Evolutionary conservation across 2,797 vertebrate genomes (phyloP).

Genomic region (Bovichtus variegatus): DNA sequence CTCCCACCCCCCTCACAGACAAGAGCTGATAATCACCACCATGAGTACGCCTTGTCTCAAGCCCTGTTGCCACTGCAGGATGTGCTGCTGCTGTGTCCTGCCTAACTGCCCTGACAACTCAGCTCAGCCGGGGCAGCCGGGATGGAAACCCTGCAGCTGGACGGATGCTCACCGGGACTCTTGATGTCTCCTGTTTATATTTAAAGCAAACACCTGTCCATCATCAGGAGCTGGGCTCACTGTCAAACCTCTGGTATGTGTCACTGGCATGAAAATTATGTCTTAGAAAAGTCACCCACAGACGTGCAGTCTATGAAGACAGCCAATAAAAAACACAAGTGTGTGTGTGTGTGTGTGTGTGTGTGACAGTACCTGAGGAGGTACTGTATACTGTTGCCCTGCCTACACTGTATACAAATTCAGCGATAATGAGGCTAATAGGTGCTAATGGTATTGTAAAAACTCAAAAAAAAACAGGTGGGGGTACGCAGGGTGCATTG

Average conservation of each 20-base stretch:
- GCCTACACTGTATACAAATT: constrained; percentile 25
- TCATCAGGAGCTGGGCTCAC: constrained; percentile 40
- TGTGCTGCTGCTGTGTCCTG: constrained; percentile 67
- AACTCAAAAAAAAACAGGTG: constrained; percentile 45
- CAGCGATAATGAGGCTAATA: constrained; percentile 49
- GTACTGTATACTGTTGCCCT: constrained; percentile 34
- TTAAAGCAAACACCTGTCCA: constrained; percentile 61
- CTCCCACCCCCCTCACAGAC: constrained; percentile 48
- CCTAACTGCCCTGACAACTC: constrained; percentile 64
- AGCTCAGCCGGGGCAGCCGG: constrained; percentile 15
- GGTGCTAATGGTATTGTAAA: constrained; percentile 42
- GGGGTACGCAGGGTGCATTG: constrained; percentile 56
- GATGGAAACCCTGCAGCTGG: constrained; percentile 43
- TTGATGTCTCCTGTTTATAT: constrained; percentile 43
- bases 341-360: constrained; percentile 19
- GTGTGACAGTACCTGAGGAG: constrained; percentile 34
- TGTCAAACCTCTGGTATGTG: constrained; percentile 41
- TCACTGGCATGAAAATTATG: constrained; percentile 38
- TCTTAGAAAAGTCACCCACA: constrained; percentile 57
- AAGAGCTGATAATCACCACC: constrained; percentile 81
- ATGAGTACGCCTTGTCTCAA: constrained; percentile 72
- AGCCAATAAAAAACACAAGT: constrained; percentile 35
- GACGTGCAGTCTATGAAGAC: constrained; percentile 33
- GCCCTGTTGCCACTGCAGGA: constrained; percentile 80
- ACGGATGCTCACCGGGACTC: constrained; percentile 17